Evolutionary conservation across 2,797 vertebrate species (phyloP), one percentile per base, ranked within the genome.

Genomic region (Borostomias antarcticus): DNA sequence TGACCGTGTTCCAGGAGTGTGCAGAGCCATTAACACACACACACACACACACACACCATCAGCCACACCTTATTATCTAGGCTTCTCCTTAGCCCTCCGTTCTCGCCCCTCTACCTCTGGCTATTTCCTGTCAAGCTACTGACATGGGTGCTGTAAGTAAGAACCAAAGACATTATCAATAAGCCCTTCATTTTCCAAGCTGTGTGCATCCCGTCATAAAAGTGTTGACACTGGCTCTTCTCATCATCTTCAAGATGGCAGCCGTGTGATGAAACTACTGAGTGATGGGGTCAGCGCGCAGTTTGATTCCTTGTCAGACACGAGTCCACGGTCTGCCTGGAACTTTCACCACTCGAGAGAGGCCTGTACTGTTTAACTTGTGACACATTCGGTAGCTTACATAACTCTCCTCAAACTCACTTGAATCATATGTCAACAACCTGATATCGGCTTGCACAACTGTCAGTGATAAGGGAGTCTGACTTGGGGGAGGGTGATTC

Each of bases 1-100:
- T 83, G 86, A 85, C 76, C 65, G 59, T 68, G 76, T 77, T 88
- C 81, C 83, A 83, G 66, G 70, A 82, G 72, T n/a, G n/a, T 67
- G 53, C 13, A 23, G 35, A 61, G n/a, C 23, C 13, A 33, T 35
- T 26, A 19, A 25, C 43, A 61, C 58, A 47, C 57, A 58, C 47
- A 50, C 19, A 51, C 47, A 50, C 47, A 50, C 48, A 51, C 48
- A 43, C 40, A n/a, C n/a, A n/a, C n/a, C 69, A 72, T 81, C 77
- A 83, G 53, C 62, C 61, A 17, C 35, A 53, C 33, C 21, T 73
- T n/a, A n/a, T n/a, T n/a, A n/a, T n/a, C n/a, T n/a, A n/a, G n/a
- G 13, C 57, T 70, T 86, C 51, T 63, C 78, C 68, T 67, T 53
- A 65, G 70, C 13, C 57, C 6, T 40, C n/a, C n/a, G 40, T 17